Evolutionary conservation across 2,888 invertebrate species (phyloP).

Genomic region (Idaea aversata): DNA sequence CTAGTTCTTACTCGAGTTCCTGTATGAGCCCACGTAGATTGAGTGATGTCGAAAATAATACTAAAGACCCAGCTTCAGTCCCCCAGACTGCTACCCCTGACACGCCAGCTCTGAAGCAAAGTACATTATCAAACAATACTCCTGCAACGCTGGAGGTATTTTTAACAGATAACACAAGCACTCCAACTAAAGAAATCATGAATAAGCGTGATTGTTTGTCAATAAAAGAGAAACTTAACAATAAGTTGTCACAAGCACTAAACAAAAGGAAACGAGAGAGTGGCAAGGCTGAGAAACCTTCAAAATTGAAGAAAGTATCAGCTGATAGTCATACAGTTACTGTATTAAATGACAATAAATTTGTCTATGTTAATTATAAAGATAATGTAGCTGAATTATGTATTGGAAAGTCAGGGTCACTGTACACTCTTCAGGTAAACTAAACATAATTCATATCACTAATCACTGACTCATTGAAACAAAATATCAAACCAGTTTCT

Average conservation of each 20-base stretch:
- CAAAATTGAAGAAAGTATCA: slow-evolving; percentile 55
- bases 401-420: slow-evolving; percentile 51
- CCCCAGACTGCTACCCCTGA: slow-evolving; percentile 21
- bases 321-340: slow-evolving; percentile 22
- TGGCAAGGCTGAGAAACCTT: slow-evolving; percentile 56
- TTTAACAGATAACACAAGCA: slow-evolving; percentile 40
- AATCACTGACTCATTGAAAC: not conserved
- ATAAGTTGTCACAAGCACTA: slow-evolving; percentile 65
- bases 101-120: slow-evolving; percentile 11
- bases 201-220: slow-evolving; percentile 70
- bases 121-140: not conserved
- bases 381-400: slow-evolving; percentile 62
- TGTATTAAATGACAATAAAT: slow-evolving; percentile 43
- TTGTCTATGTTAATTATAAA: slow-evolving; percentile 47
- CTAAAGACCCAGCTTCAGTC: slow-evolving; percentile 32
- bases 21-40: slow-evolving; percentile 83
- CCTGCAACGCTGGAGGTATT: slow-evolving; percentile 30
- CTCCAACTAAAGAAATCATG: slow-evolving; percentile 49
- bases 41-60: slow-evolving; percentile 69
- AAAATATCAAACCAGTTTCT: slow-evolving; percentile 6
- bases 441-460: slow-evolving; percentile 8
- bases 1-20: slow-evolving; percentile 89
- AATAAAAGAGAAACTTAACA: slow-evolving; percentile 70
- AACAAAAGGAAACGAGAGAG: slow-evolving; percentile 70
- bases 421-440: slow-evolving; percentile 57